These are phyloP conservation scores for Zygaena filipendulae DNA, from an alignment of 2,888 invertebrate genomes.

Conservation along the genomic window DNA sequence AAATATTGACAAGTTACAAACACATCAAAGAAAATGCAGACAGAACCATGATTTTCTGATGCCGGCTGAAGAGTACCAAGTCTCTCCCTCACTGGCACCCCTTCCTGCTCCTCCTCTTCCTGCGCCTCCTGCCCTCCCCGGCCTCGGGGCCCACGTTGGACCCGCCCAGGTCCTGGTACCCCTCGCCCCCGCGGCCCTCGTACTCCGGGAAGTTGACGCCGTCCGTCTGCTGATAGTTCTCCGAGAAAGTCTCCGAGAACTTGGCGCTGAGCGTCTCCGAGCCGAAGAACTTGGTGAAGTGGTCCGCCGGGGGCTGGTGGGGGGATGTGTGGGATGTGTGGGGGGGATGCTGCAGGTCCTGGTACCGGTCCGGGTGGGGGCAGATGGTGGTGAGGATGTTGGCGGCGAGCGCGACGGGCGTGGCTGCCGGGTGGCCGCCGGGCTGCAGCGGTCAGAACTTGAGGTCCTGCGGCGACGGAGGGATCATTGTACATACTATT, in stretches of 20 bases:
- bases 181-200: slow-evolving; percentile 32
- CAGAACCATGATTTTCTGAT: slow-evolving; percentile 1
- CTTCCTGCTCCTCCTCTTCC: slow-evolving; percentile 33
- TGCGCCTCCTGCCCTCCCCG: slow-evolving; percentile 30
- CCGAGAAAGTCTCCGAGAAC: slow-evolving; percentile 44
- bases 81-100: neutral
- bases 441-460: slow-evolving; percentile 71
- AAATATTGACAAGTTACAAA: slow-evolving; percentile 6
- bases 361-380: slow-evolving; percentile 45
- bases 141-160: slow-evolving; percentile 31
- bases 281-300: slow-evolving; percentile 46
- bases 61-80: neutral
- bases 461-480: slow-evolving; percentile 68
- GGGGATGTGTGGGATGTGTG: too few relatives aligned
- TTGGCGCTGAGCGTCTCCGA: slow-evolving; percentile 43
- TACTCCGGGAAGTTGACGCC: slow-evolving; percentile 45
- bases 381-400: slow-evolving; percentile 52
- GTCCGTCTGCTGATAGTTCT: slow-evolving; percentile 48
- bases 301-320: slow-evolving; percentile 24
- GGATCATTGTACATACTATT: too few relatives aligned
- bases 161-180: slow-evolving; percentile 53
- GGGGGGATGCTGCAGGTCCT: slow-evolving; percentile 34
- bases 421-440: slow-evolving; percentile 44
- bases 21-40: neutral
- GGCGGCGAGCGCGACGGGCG: slow-evolving; percentile 48